Conservation (phyloP, 2,797 vertebrate genomes). For the Potorous gilbertii region DNA sequence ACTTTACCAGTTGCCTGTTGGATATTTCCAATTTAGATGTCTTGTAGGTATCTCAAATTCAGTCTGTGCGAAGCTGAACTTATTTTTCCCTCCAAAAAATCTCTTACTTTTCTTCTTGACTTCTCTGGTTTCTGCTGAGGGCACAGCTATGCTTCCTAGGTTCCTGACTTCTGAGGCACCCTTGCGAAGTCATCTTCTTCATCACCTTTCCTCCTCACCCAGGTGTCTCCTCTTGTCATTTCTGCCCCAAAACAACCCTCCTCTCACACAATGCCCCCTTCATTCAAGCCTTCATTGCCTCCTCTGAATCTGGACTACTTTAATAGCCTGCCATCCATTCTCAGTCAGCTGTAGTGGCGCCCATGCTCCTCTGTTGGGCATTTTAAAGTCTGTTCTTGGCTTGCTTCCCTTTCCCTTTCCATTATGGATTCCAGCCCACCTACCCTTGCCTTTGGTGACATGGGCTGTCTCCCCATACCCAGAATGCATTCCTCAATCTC, state of each 20-base stretch:
- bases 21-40: neutral
- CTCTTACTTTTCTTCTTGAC: neutral
- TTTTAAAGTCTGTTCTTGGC: neutral
- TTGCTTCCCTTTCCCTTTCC: neutral
- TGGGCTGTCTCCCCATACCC: neutral
- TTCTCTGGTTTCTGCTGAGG: neutral
- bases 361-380: neutral
- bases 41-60: neutral
- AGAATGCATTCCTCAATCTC: neutral
- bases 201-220: neutral
- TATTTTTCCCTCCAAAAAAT: neutral
- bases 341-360: neutral
- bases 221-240: neutral
- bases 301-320: neutral
- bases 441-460: neutral
- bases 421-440: neutral
- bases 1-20: neutral
- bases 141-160: neutral
- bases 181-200: neutral
- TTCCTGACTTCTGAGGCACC: neutral
- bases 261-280: neutral
- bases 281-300: fast-evolving
- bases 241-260: neutral
- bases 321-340: neutral
- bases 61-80: neutral